Evolutionary conservation across 2,888 invertebrate species (phyloP), one percentile per base, ranked within the genome.

Genomic region (Polietes domitor): DNA sequence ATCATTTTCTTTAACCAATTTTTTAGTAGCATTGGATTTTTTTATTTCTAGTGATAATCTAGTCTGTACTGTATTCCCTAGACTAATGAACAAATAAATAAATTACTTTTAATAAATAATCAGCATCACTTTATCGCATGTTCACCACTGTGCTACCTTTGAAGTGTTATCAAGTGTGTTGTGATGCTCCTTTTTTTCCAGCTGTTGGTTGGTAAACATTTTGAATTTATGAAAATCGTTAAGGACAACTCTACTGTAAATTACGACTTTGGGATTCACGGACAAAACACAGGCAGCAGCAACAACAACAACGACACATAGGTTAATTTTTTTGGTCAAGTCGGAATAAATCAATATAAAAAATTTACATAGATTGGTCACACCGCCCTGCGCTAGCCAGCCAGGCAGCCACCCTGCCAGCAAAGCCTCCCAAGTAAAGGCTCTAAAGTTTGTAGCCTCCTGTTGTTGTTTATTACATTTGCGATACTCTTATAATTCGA

Each of bases 281-380:
- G 47, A n/a, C n/a, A 3, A 2, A n/a, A n/a, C 15, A n/a, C n/a
- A 47, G 37, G 37, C 37, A 37, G 12, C 37, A 37, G 6, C 37
- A 37, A 37, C 47, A 47, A 47, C 2, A 47, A 47, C n/a, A 15
- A 15, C n/a, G 6, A 47, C 47, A 47, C 15, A 47, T 47, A 47
- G 47, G 47, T 47, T n/a, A 47, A 1, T 47, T 47, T 47, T 47
- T 12, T 47, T 47, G 47, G 47, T 47, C n/a, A 47, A 47, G 12
- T 47, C n/a, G 12, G 47, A 47, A n/a, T n/a, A 47, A 47, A 47
- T 47, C 47, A 47, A 47, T 47, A 47, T 12, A 47, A 41, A 41
- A 47, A 47, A 47, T 47, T 47, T 47, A n/a, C 47, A 47, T 47
- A 47, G 47, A n/a, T n/a, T 47, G 47, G n/a, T 12, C 47, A 47